These are phyloP conservation scores for Chouioia cunea DNA, from an alignment of 2,888 invertebrate species.

Conservation along the genomic window DNA sequence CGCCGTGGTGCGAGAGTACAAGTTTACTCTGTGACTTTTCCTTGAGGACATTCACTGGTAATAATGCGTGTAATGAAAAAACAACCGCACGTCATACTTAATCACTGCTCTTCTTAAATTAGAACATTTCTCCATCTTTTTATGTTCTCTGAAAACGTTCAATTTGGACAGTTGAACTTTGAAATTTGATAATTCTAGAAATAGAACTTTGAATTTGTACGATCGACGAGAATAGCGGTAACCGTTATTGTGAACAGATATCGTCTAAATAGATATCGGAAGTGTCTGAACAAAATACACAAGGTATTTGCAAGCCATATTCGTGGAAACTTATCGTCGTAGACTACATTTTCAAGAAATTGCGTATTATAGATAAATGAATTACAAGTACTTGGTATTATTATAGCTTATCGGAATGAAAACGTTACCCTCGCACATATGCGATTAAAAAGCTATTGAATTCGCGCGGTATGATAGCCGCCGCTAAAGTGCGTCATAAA, in stretches of 20 bases:
- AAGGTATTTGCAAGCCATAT: slow-evolving; percentile 3
- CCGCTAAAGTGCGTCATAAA: slow-evolving; percentile 23
- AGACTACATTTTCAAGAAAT: slow-evolving; percentile 36
- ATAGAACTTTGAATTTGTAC: too few relatives aligned
- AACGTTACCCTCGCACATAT: slow-evolving; percentile 10
- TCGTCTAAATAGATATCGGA: too few relatives aligned
- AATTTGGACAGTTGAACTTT: too few relatives aligned
- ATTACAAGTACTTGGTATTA: slow-evolving; percentile 17
- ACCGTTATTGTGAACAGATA: too few relatives aligned
- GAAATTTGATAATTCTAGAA: too few relatives aligned
- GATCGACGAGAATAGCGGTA: too few relatives aligned
- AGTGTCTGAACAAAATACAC: slow-evolving; percentile 3
- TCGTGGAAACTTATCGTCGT: slow-evolving; percentile 37
- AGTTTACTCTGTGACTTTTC: slow-evolving; percentile 5
- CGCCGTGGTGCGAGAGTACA: background rate
- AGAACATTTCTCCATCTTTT: too few relatives aligned
- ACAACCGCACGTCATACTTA: too few relatives aligned
- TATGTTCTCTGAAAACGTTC: too few relatives aligned
- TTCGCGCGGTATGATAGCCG: slow-evolving; percentile 10
- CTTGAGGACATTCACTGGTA: background rate
- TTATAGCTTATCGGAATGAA: slow-evolving; percentile 20
- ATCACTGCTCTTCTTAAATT: too few relatives aligned
- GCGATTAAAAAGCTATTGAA: slow-evolving; percentile 12
- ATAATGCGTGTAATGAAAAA: slow-evolving; percentile 5
- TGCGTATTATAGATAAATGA: slow-evolving; percentile 36